phyloP scores from a whole-genome alignment of 1,140 invertebrate genomes.

The Monomorium pharaonis region DNA sequence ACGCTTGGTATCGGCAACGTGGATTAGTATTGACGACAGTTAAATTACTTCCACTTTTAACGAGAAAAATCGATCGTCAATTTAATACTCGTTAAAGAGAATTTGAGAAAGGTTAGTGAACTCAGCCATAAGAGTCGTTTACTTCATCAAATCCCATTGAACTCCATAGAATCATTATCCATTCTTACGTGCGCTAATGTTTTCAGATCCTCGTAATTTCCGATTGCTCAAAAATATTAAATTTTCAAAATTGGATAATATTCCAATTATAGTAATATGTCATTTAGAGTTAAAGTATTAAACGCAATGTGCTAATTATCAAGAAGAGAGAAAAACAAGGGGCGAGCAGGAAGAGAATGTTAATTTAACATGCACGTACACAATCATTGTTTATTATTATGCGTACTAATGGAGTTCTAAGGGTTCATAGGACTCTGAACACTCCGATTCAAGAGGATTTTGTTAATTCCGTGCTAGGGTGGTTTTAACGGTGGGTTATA shows the following conservation, averaged over 20 bases:
- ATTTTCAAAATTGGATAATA: neutral
- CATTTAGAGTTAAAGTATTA: neutral
- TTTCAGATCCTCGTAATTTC: neutral
- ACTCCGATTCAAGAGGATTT: constrained; percentile 67
- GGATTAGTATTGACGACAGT: constrained; percentile 5
- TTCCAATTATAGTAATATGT: neutral
- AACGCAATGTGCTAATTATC: neutral
- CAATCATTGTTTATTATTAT: constrained; percentile 69
- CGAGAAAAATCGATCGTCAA: constrained; percentile 40
- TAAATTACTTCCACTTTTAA: constrained; percentile 30
- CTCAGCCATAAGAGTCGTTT: constrained; percentile 8
- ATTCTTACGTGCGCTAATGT: neutral
- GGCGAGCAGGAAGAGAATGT: neutral
- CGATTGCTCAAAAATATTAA: neutral
- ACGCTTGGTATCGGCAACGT: neutral
- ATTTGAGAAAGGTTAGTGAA: constrained; percentile 18
- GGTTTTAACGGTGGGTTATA: constrained; percentile 59
- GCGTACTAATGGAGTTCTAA: constrained; percentile 65
- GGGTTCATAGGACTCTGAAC: constrained; percentile 12
- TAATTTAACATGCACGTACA: constrained; percentile 38
- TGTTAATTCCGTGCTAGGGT: constrained; percentile 53
- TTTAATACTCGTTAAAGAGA: constrained; percentile 32
- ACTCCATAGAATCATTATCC: constrained; percentile 1
- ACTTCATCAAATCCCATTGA: constrained; percentile 5
- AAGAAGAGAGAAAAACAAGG: neutral